A percentile compares a stretch with the other conserved stretches of the same genome.
These are phyloP conservation scores for Adineta ricciae DNA, from an alignment of 2,888 invertebrate species.

Conservation along the genomic window DNA sequence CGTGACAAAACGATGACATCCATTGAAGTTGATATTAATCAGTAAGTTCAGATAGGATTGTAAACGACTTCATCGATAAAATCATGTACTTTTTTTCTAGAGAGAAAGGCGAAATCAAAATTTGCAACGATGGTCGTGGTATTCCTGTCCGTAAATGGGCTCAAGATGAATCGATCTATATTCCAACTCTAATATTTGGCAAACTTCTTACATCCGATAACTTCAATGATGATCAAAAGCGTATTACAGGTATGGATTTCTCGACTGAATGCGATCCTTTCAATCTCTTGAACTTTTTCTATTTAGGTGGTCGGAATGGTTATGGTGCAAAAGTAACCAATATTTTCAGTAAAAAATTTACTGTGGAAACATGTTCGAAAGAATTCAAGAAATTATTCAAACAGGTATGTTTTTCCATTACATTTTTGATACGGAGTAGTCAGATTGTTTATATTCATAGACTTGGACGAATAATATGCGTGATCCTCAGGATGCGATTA, in stretches of 20 bases:
- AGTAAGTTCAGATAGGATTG: too few species aligned
- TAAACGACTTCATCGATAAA: too few species aligned
- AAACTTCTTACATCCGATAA: conserved; percentile 94
- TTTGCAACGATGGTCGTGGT: conserved; percentile 93
- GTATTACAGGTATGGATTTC: conserved; percentile 60
- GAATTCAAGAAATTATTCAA: conserved; percentile 75
- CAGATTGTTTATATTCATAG: too few species aligned
- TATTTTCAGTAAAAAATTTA: conserved; percentile 90
- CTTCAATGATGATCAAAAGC: conserved; percentile 92
- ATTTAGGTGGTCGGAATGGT: conserved; percentile 72
- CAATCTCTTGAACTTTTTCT: too few species aligned
- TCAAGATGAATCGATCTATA: conserved; percentile 88
- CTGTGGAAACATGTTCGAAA: conserved; percentile 79
- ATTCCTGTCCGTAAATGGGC: conserved; percentile 94
- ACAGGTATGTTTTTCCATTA: conserved; percentile 52
- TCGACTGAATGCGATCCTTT: too few species aligned
- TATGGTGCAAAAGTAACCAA: conserved; percentile 98
- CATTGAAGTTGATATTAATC: conserved; percentile 74
- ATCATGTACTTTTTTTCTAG: too few species aligned
- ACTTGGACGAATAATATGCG: conserved; percentile 92
- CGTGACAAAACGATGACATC: conserved; percentile 77
- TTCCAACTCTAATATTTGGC: conserved; percentile 98
- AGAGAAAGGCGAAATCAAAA: conserved; percentile 75
- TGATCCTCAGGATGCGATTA: conserved; percentile 74
- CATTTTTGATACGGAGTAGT: too few species aligned